Conservation (phyloP, 2,888 invertebrate species). For the Drosophila neonasuta region DNA sequence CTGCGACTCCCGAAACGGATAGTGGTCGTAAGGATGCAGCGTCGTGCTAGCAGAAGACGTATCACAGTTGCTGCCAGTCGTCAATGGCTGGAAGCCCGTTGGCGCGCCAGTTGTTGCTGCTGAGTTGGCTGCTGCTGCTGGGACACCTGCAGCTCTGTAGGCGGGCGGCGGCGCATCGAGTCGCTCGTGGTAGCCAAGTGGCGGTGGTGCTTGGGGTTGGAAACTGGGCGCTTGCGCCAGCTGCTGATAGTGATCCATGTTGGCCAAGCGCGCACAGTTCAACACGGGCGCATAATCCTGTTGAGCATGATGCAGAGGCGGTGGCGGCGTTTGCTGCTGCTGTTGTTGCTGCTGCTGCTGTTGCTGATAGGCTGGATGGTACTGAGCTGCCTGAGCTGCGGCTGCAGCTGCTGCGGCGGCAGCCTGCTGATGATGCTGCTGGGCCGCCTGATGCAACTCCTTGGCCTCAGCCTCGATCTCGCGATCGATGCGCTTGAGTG, state of each 20-base stretch:
- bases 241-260: constrained; percentile 79
- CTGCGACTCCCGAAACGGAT: constrained; percentile 81
- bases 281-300: constrained; percentile 79
- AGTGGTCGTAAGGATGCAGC: constrained; percentile 82
- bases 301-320: constrained; percentile 59
- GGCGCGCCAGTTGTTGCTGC: constrained; percentile 3
- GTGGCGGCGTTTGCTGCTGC: constrained; percentile 59
- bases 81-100: constrained; percentile 37
- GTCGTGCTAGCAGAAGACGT: constrained; percentile 39
- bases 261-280: constrained; percentile 78
- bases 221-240: constrained; percentile 66
- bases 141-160: constrained; percentile 42
- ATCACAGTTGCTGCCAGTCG: constrained; percentile 69
- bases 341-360: constrained; percentile 70
- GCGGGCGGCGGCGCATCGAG: constrained; percentile 62
- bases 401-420: constrained; percentile 67
- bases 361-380: constrained; percentile 74
- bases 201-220: constrained; percentile 68
- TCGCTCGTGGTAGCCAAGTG: constrained; percentile 71
- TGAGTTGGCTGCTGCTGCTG: background rate
- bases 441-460: constrained; percentile 81
- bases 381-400: constrained; percentile 71
- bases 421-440: constrained; percentile 76
- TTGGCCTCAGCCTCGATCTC: constrained; percentile 90
- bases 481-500: constrained; percentile 92